Evolutionary conservation across 2,797 vertebrate genomes (phyloP).

Genomic region (Heteromormyrus szaboi): DNA sequence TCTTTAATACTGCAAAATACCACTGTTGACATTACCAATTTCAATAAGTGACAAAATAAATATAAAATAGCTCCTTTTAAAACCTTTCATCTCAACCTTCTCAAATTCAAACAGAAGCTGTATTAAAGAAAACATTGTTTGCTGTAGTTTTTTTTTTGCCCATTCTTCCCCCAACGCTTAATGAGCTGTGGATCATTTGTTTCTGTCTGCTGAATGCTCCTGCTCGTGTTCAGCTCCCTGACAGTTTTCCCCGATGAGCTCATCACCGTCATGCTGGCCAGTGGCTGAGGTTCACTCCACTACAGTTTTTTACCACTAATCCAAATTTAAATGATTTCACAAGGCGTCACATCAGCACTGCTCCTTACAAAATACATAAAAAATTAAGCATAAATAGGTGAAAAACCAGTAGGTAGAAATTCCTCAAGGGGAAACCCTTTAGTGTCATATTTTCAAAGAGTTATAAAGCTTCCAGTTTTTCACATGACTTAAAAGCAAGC

Average conservation of each 20-base stretch:
- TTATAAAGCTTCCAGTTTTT: background rate
- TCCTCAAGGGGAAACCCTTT: background rate
- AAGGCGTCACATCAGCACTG: background rate
- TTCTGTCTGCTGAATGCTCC: slow-evolving; percentile 13
- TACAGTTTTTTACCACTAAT: background rate
- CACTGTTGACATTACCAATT: background rate
- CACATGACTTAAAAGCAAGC: background rate
- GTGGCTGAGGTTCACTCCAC: background rate
- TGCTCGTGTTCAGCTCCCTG: slow-evolving; percentile 10
- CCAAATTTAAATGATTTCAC: background rate
- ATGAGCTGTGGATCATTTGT: slow-evolving; percentile 36
- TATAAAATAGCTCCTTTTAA: background rate
- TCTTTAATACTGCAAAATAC: background rate
- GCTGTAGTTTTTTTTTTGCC: slow-evolving; percentile 31
- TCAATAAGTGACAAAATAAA: background rate
- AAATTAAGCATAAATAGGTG: background rate
- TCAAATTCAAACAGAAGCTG: background rate
- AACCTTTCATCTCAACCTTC: background rate
- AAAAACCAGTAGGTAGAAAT: background rate
- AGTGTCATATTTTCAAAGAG: background rate
- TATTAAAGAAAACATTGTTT: slow-evolving; percentile 14
- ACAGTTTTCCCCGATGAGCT: background rate
- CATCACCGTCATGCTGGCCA: background rate
- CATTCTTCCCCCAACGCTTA: slow-evolving; percentile 31
- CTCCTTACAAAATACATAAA: background rate